Evolutionary conservation across 2,888 invertebrate genomes (phyloP).

Genomic region (Amblyjoppa proteus): DNA sequence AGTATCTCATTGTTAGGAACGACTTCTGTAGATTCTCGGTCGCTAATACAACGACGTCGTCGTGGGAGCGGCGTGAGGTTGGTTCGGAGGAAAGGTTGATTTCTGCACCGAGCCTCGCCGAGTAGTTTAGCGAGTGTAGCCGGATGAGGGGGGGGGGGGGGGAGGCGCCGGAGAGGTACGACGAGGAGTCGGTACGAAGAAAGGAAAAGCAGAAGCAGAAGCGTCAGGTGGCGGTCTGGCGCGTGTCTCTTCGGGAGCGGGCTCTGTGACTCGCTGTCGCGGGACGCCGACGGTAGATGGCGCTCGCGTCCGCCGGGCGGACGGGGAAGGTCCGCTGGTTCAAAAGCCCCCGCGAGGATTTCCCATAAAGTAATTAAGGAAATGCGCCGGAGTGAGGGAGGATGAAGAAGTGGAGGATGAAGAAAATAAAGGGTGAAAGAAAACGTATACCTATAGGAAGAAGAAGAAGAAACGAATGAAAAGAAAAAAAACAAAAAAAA

Average conservation of each 20-base stretch:
- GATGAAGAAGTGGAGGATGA: slow-evolving; percentile 20
- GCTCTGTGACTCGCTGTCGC: slow-evolving; percentile 13
- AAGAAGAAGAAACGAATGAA: slow-evolving; percentile 21
- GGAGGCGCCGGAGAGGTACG: not conserved
- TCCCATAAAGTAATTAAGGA: slow-evolving; percentile 78
- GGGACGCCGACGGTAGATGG: not conserved
- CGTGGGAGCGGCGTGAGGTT: not conserved
- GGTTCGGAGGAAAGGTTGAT: slow-evolving; percentile 15
- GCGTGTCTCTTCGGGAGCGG: slow-evolving; percentile 52
- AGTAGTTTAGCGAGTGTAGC: slow-evolving; percentile 13
- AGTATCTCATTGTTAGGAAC: slow-evolving; percentile 73
- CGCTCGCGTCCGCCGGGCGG: not conserved
- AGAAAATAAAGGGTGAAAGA: not conserved
- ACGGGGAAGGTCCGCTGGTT: slow-evolving; percentile 5
- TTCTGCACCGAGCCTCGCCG: not conserved
- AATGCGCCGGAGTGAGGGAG: slow-evolving; percentile 58
- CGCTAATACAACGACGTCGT: slow-evolving; percentile 41
- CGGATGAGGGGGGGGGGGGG: not conserved
- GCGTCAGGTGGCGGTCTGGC: slow-evolving; percentile 52
- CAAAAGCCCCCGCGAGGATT: slow-evolving; percentile 72
- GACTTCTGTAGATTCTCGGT: slow-evolving; percentile 58
- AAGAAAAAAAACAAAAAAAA: slow-evolving; percentile 17
- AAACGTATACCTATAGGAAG: not conserved
- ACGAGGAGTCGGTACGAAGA: not conserved
- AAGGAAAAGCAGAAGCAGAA: slow-evolving; percentile 24